These are phyloP conservation scores for Odontamblyopus lacepedii DNA, from an alignment of 2,797 vertebrate species.

Conservation along the genomic window DNA sequence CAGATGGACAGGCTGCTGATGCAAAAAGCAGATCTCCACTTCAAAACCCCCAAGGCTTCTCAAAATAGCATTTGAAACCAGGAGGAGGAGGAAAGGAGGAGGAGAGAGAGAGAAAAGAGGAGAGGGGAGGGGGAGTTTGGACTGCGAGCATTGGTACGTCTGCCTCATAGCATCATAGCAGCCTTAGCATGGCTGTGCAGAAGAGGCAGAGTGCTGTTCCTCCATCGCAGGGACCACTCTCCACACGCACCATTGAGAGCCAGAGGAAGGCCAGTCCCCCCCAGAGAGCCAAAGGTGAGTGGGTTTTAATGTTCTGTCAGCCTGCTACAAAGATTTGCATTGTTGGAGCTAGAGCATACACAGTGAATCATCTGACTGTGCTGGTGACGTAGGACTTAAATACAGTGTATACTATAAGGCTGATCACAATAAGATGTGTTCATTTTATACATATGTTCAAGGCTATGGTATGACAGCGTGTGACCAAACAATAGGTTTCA, in stretches of 20 bases:
- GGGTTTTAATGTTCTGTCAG: neutral
- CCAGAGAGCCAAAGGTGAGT: slow-evolving; percentile 48
- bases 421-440: neutral
- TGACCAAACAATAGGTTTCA: neutral
- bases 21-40: slow-evolving; percentile 42
- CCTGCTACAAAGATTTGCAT: neutral
- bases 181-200: slow-evolving; percentile 68
- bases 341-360: slow-evolving; percentile 10
- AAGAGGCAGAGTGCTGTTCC: slow-evolving; percentile 62
- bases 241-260: slow-evolving; percentile 41
- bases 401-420: neutral
- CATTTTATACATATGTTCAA: neutral
- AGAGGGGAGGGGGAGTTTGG: slow-evolving; percentile 25
- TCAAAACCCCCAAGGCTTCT: slow-evolving; percentile 61
- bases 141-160: slow-evolving; percentile 57
- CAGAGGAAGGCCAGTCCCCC: slow-evolving; percentile 42
- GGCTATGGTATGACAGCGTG: neutral
- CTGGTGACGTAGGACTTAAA: slow-evolving; percentile 37
- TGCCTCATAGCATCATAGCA: slow-evolving; percentile 47
- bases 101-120: slow-evolving; percentile 23
- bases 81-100: slow-evolving; percentile 18
- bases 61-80: slow-evolving; percentile 66
- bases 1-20: slow-evolving; percentile 69
- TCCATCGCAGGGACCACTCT: slow-evolving; percentile 64
- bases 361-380: slow-evolving; percentile 24